Percentiles rank a stretch among this genome's conserved stretches.
phyloP scores from a whole-genome alignment of 2,888 invertebrate genomes.

The Heliothis peltigera region DNA sequence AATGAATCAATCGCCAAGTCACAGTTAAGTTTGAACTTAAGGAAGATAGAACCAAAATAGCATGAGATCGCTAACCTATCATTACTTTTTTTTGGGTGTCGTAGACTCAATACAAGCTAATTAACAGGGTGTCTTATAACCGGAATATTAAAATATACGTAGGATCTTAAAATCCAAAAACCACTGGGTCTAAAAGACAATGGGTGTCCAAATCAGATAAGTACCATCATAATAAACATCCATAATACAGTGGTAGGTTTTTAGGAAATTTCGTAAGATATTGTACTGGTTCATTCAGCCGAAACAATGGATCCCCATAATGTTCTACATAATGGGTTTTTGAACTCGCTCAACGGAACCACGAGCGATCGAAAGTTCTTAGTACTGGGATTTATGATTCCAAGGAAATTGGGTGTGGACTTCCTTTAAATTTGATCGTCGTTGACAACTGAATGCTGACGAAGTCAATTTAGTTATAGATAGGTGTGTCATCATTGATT shows the following conservation, averaged over 20 bases:
- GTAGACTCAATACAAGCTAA: constrained; percentile 41
- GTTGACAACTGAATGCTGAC: constrained; percentile 53
- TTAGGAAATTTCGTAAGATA: constrained; percentile 89
- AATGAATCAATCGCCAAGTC: constrained; percentile 17
- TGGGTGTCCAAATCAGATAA: constrained; percentile 78
- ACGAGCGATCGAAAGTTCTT: constrained; percentile 84
- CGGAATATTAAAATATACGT: constrained; percentile 56
- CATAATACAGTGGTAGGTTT: constrained; percentile 82
- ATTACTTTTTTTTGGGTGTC: constrained; percentile 25
- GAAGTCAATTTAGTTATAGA: constrained; percentile 43
- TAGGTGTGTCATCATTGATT: constrained; percentile 6
- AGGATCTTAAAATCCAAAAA: constrained; percentile 59
- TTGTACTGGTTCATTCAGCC: constrained; percentile 86
- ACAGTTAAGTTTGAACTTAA: constrained; percentile 15
- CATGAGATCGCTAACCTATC: constrained; percentile 3
- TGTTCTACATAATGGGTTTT: constrained; percentile 86
- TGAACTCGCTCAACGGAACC: constrained; percentile 86
- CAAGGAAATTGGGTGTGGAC: constrained; percentile 80
- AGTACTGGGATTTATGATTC: constrained; percentile 79
- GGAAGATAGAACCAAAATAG: constrained; percentile 26
- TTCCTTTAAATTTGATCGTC: constrained; percentile 73
- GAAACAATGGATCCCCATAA: constrained; percentile 87
- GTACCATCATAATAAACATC: constrained; percentile 82
- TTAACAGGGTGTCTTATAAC: constrained; percentile 59
- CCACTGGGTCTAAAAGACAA: constrained; percentile 74